phyloP scores from a whole-genome alignment of 2,113 vertebrate species.

The Chunga burmeisteri region DNA sequence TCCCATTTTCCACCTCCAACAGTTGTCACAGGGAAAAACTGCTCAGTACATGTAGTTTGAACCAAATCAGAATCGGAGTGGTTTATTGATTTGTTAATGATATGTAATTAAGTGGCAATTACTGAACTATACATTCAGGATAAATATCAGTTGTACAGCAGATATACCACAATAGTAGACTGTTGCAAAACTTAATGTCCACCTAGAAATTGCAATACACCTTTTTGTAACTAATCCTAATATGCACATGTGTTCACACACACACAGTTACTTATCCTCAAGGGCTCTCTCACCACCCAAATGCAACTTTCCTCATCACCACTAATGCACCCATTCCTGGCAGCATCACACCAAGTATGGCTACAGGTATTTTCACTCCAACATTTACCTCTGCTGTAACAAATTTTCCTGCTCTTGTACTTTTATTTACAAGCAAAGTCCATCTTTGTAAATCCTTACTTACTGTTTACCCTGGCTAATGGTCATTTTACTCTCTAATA shows the following conservation, averaged over 20 bases:
- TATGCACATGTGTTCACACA: fast-evolving
- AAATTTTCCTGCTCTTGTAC: not conserved
- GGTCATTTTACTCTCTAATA: not conserved
- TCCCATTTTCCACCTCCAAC: not conserved
- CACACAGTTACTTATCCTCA: fast-evolving
- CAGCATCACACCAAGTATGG: fast-evolving
- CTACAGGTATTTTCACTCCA: not conserved
- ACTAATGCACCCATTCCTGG: not conserved
- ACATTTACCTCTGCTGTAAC: not conserved
- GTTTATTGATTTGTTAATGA: not conserved
- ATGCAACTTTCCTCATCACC: not conserved
- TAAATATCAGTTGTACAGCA: not conserved
- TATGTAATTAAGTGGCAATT: not conserved
- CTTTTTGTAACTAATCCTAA: not conserved
- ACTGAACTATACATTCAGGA: not conserved
- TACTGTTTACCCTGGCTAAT: not conserved
- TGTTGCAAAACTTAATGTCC: not conserved
- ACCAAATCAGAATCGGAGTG: not conserved
- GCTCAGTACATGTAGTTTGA: not conserved
- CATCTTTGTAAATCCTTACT: not conserved
- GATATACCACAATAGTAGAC: not conserved
- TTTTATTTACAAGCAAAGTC: not conserved
- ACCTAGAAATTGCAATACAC: not conserved
- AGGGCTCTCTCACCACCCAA: fast-evolving
- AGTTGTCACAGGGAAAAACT: not conserved